Evolutionary conservation across 2,888 invertebrate species (phyloP).

Genomic region (Cryptus armator): DNA sequence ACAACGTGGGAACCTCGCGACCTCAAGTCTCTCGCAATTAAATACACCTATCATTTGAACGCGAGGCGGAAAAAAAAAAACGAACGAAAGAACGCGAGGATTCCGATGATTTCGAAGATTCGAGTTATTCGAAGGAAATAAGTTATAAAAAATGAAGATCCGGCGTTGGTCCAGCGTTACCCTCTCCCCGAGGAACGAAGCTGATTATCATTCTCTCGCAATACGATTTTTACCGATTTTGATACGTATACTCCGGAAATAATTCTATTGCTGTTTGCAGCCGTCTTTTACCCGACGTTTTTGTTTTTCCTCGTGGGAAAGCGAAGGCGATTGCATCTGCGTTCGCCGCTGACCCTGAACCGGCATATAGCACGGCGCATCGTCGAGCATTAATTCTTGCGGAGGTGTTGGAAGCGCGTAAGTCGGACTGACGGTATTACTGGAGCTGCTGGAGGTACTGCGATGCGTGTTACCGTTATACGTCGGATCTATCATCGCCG

Average conservation of each 20-base stretch:
- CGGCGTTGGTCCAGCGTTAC: neutral
- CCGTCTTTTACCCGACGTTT: conserved; percentile 88
- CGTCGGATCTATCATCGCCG: conserved; percentile 90
- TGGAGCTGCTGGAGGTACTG: conserved; percentile 78
- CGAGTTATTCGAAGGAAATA: neutral
- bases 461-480: conserved; percentile 84
- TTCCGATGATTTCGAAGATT: neutral
- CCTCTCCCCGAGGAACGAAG: neutral
- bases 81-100: neutral
- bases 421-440: conserved; percentile 81
- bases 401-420: conserved; percentile 82
- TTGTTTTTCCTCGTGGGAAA: conserved; percentile 88
- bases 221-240: neutral
- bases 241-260: neutral
- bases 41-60: neutral
- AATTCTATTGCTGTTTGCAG: conserved; percentile 87
- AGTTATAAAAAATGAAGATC: neutral
- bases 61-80: neutral
- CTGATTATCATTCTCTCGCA: neutral
- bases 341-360: conserved; percentile 91
- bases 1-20: conserved; percentile 4
- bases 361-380: conserved; percentile 91
- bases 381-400: conserved; percentile 84
- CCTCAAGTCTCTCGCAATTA: neutral
- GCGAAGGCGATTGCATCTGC: conserved; percentile 85